Evolutionary conservation across 2,113 vertebrate genomes (phyloP).

Genomic region (Pontoporia blainvillei): DNA sequence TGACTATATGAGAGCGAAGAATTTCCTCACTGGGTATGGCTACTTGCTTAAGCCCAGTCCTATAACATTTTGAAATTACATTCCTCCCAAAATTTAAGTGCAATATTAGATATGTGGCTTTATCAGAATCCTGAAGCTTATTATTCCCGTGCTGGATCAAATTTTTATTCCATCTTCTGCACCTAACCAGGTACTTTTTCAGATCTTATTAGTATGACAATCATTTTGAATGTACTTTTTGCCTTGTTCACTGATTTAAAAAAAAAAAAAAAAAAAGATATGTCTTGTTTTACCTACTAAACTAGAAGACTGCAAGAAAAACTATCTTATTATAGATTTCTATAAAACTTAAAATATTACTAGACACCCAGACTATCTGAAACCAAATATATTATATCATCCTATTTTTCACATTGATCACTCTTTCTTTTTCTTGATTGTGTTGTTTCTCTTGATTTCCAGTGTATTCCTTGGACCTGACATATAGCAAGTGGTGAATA

Average conservation of each 20-base stretch:
- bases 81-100: not conserved
- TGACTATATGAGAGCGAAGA: conserved; percentile 69
- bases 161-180: not conserved
- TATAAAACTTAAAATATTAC: not conserved
- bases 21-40: conserved; percentile 60
- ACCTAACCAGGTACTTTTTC: not conserved
- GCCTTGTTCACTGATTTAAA: not conserved
- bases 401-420: not conserved
- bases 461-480: not conserved
- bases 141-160: not conserved
- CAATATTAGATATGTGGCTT: not conserved
- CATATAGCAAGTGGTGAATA: not conserved
- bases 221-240: not conserved
- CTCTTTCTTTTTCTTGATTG: not conserved
- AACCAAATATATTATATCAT: not conserved
- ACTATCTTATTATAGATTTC: not conserved
- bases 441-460: not conserved
- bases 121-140: not conserved
- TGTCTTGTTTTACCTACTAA: not conserved
- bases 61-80: not conserved
- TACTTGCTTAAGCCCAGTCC: not conserved
- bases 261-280: not conserved
- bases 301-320: not conserved
- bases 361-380: not conserved
- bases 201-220: not conserved